Base-by-base conservation (phyloP, 2,888 invertebrate species). In the Leptogaster cylindrica region DNA sequence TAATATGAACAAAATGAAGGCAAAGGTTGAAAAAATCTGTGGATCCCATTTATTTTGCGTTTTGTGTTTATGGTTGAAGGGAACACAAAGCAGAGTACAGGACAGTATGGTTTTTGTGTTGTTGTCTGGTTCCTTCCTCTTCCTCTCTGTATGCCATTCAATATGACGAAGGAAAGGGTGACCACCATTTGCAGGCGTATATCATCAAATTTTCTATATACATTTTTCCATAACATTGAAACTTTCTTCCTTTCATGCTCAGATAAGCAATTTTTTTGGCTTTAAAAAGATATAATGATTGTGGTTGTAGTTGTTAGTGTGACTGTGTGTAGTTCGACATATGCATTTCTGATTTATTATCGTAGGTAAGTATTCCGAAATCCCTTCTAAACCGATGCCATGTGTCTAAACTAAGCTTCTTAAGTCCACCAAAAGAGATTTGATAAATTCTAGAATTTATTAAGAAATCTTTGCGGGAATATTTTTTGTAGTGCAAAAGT, bases 261-360 rank as follows among this genome's bases (percentile, higher is more conserved):
- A 41, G 69, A 69, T 69, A 69, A 69, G 63, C 66, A 69, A 69
- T 69, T 69, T 69, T 66, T n/a, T 64, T 66, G 44, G 52, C 55
- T 69, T 66, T 66, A 64, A 66, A 69, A 61, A 18, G 61, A 44
- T 27, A 41, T 61, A 44, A 61, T 61, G 28, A 44, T 41, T 61
- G 41, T 61, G 44, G 7, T 16, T 55, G 36, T 27, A 31, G 33
- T 50, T 18, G 20, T 12, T 31, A 16, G 14, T 61, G 63, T 25
- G 46, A 20, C 41, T 36, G 8, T 16, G 46, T 46, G 10, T 46
- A 23, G n/a, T n/a, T n/a, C 31, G 31, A 31, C 10, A 10, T 23
- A 12, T 31, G 36, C 48, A 23, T 36, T 52, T 50, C 58, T 65
- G 68, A 68, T 65, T 65, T 65, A 65, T 68, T 55, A 33, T 23